Evolutionary conservation across 2,113 vertebrate genomes (phyloP), one percentile per base, ranked within the genome.

Genomic region (Hipposideros armiger): DNA sequence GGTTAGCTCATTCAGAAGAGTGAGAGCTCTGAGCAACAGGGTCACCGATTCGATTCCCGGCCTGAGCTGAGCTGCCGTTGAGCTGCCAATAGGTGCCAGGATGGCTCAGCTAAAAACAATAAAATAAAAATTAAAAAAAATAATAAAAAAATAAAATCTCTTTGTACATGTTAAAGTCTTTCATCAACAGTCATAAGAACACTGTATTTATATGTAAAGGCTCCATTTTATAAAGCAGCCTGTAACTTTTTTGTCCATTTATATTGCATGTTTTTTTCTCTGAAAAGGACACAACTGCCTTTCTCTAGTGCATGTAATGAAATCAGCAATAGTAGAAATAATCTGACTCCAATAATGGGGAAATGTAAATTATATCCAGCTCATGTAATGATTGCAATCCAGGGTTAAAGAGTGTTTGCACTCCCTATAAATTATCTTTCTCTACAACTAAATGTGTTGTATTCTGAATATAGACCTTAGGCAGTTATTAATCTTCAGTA

Each of bases 401-500:
- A 1, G 10, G 22, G 9, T 97, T 96, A 95, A 89, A 87, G 50
- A 82, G 69, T 95, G 47, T 87, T 94, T 97, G 91, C 42, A 90
- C 42, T 90, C 30, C 78, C 20, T 10, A 4, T 90, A 84, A 97
- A 97, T 98, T 98, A 96, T 97, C 74, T 96, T 87, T 97, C 58
- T 50, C 90, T 67, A 69, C 1, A 95, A 95, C 11, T 1, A 74
- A 96, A 94, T 90, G 26, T 62, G 56, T 84, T 96, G 87, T 93
- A 91, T 97, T 97, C 89, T 96, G 67, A 95, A 93, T 90, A 88
- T 60, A 66, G 95, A 97, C 97, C 30, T 97, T 95, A 76, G 97
- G 95, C 91, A 97, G 69, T 45, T 97, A 95, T 73, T 96, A 97
- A 96, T 98, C 77, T 92, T 97, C 52, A 73, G 50, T 78, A 96